Base-by-base conservation (phyloP, 1,140 invertebrate genomes). In the Cherax destructor region DNA sequence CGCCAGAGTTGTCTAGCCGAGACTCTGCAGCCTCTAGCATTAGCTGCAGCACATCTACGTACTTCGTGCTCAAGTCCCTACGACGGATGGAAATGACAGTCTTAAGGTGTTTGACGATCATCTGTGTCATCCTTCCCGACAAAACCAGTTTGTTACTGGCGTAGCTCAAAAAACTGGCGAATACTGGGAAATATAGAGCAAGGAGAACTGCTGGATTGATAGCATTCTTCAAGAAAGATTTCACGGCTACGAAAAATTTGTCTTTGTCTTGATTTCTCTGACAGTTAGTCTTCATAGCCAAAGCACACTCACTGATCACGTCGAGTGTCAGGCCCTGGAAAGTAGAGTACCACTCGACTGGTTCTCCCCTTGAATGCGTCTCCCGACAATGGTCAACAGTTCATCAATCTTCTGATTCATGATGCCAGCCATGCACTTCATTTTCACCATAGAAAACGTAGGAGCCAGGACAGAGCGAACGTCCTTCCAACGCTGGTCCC, bases 361-460 rank as follows among this genome's bases (percentile, higher is more conserved):
- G 83, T 49, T 94, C 93, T 30, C 87, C 88, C 52, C 50, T 21
- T 65, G 92, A 47, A 41, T 52, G 30, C 50, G 76, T 24, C 49
- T 91, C 78, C 7, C 91, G 0, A 95, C 41, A 9, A 94, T 93
- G 7, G 93, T 78, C 47, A 94, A 52, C 11, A 94, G 83, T 4
- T 92, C 92, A 74, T 94, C 93, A 9, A 95, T 93, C 56, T 93
- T 94, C 13, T 92, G 78, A 65, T 94, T 93, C 78, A 95, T 94
- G 10, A 94, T 93, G 4, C 93, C 90, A 30, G 92, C 92, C 94
- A 95, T 94, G 21, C 93, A 94, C 93, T 94, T 95, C 93, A 96
- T 94, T 93, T 96, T 96, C 24, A 94, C 88, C 13, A 94, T 94
- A 65, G 95, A 95, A 92, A 96, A 96, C 1, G 95, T 95, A n/a